Evolutionary conservation across 92 coral and sea anemone genomes (phyloP).

Genomic region (Actinernus sp.): DNA sequence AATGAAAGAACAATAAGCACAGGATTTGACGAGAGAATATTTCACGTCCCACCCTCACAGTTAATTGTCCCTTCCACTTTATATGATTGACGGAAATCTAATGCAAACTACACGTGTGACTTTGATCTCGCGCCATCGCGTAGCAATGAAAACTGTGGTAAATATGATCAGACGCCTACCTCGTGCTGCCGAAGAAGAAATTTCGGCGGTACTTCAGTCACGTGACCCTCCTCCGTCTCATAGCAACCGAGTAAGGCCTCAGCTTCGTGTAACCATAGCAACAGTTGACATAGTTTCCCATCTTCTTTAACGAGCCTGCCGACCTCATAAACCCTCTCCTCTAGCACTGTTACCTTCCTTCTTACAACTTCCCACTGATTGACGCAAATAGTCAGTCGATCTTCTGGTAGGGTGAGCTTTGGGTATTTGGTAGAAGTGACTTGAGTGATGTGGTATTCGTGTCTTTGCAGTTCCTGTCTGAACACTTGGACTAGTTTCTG

Average conservation of each 20-base stretch:
- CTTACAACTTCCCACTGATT: slow-evolving; percentile 96
- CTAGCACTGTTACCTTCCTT: slow-evolving; percentile 85
- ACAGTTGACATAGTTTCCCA: slow-evolving; percentile 77
- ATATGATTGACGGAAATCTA: no score
- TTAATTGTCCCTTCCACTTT: no score
- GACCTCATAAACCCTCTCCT: slow-evolving; percentile 85
- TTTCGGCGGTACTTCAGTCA: slow-evolving; percentile 70
- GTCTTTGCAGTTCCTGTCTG: slow-evolving; percentile 77
- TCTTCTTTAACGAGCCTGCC: slow-evolving; percentile 49
- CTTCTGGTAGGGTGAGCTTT: slow-evolving; percentile 71
- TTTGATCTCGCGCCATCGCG: no score
- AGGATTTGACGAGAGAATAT: no score
- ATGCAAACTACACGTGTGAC: no score
- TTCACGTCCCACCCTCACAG: no score
- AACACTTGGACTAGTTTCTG: slow-evolving; percentile 80
- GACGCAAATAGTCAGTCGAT: slow-evolving; percentile 76
- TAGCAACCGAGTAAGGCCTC: slow-evolving; percentile 87
- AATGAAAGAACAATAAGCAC: no score
- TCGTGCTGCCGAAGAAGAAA: slow-evolving; percentile 85
- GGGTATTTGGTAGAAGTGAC: slow-evolving; percentile 70
- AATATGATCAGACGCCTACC: no score
- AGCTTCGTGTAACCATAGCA: slow-evolving; percentile 95
- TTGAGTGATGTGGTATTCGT: slow-evolving; percentile 73
- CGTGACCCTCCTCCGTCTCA: slow-evolving; percentile 68
- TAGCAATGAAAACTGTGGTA: no score